Evolutionary conservation across 2,888 invertebrate genomes (phyloP), one percentile per base, ranked within the genome.

Genomic region (Eristalis pertinax): DNA sequence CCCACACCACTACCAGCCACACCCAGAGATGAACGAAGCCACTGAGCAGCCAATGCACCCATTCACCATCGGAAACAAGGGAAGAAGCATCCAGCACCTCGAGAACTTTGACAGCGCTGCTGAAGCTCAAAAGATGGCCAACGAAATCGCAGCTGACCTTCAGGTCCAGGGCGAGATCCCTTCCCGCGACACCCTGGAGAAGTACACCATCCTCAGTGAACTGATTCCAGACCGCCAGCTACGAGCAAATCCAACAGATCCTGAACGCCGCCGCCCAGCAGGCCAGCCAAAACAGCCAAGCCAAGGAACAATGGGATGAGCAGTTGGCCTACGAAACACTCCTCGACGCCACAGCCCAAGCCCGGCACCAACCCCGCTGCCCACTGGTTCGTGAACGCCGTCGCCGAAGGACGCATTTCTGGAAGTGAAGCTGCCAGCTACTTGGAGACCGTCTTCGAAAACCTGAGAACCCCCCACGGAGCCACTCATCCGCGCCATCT

Each of bases 281-380:
- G 32, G 32, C 32, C 7, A 32, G 32, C 32, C 32, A 50, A 19
- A n/a, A 35, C 84, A 90, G 87, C 89, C 92, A 19, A 92, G 63
- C 41, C 5, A 75, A 64, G 4, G 50, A 93, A 7, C 93, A 93
- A 89, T 93, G 94, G 87, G 60, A n/a, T 11, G 62, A 93, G 5
- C 93, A 93, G 89, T 93, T 94, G 88, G 26, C 56, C 7, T 96
- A 95, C 95, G 94, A 93, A 91, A 94, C 94, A n/a, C 95, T 94
- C 92, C 95, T 95, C 67, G 96, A 96, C 89, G 95, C 95, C 35
- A 94, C 96, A 2, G 94, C 94, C 15, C 94, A 96, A 92, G 94
- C 95, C n/a, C 26, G 96, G 96, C 75, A 96, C 96, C n/a, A 94
- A 95, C 64, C 96, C 96, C 1, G 95, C 96, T 65, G 94, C 96